Evolutionary conservation across 2,888 invertebrate species (phyloP).

Genomic region (Disparrhopalites patrizii): DNA sequence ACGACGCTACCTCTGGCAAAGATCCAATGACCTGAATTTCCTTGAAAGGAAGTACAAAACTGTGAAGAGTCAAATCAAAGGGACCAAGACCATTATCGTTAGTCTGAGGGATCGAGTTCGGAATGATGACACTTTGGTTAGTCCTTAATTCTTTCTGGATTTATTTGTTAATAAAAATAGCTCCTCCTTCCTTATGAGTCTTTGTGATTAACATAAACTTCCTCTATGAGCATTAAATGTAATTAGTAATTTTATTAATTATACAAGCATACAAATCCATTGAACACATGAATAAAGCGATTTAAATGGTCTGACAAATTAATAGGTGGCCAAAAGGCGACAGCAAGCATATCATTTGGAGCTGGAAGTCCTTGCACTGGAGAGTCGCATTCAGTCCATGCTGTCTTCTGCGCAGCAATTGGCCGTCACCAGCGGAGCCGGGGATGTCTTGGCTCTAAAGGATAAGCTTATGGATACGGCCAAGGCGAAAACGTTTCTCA

Average conservation of each 20-base stretch:
- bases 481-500: constrained; percentile 23
- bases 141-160: too few species aligned
- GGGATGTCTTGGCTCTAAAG: constrained; percentile 22
- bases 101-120: constrained; percentile 20
- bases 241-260: too few species aligned
- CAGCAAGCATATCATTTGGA: constrained; percentile 25
- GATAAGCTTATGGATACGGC: constrained; percentile 16
- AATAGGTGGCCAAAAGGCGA: constrained; percentile 10
- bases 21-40: constrained; percentile 51
- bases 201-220: too few species aligned
- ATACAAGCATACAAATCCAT: too few species aligned
- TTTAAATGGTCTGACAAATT: neutral
- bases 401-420: neutral
- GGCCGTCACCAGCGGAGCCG: neutral
- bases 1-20: constrained; percentile 42
- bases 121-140: constrained; percentile 20
- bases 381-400: constrained; percentile 12
- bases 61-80: constrained; percentile 13
- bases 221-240: too few species aligned
- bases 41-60: constrained; percentile 12
- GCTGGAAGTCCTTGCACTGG: constrained; percentile 10
- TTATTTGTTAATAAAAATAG: too few species aligned
- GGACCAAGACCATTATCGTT: constrained; percentile 11
- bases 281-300: neutral
- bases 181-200: too few species aligned